Percentiles rank a stretch among this genome's conserved stretches.
phyloP scores from a whole-genome alignment of 2,797 vertebrate genomes.

The Glyptemys insculpta region DNA sequence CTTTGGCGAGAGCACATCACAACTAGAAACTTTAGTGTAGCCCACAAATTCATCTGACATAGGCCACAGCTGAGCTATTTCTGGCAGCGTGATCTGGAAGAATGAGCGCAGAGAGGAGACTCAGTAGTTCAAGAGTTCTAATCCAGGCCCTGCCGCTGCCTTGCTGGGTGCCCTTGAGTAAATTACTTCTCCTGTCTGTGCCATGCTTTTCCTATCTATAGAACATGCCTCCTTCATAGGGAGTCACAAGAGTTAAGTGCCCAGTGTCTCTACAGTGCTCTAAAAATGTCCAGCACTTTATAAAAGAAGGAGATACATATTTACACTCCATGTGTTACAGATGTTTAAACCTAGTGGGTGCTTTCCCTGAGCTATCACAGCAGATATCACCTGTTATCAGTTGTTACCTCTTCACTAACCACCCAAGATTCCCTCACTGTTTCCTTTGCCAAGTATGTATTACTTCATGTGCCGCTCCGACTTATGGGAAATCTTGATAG shows the following conservation, averaged over 20 bases:
- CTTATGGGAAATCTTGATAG: neutral
- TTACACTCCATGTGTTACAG: neutral
- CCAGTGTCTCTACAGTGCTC: neutral
- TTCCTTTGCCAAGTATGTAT: neutral
- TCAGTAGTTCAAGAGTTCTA: neutral
- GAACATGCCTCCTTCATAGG: neutral
- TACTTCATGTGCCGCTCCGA: neutral
- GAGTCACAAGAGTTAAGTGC: neutral
- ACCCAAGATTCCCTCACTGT: neutral
- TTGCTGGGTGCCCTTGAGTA: neutral
- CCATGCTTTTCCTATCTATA: neutral
- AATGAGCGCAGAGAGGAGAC: neutral
- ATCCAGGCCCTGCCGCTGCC: neutral
- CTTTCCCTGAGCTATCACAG: neutral
- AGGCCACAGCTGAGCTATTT: accelerated
- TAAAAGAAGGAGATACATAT: neutral
- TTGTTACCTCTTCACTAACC: neutral
- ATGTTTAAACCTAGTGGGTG: neutral
- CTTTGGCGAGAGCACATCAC: neutral
- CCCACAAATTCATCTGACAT: accelerated
- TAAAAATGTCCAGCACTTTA: neutral
- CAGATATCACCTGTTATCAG: neutral
- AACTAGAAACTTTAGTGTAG: accelerated
- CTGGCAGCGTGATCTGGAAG: neutral
- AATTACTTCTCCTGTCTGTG: neutral